Conservation (phyloP, 2,888 invertebrate species). For the Diloba caeruleocephala region DNA sequence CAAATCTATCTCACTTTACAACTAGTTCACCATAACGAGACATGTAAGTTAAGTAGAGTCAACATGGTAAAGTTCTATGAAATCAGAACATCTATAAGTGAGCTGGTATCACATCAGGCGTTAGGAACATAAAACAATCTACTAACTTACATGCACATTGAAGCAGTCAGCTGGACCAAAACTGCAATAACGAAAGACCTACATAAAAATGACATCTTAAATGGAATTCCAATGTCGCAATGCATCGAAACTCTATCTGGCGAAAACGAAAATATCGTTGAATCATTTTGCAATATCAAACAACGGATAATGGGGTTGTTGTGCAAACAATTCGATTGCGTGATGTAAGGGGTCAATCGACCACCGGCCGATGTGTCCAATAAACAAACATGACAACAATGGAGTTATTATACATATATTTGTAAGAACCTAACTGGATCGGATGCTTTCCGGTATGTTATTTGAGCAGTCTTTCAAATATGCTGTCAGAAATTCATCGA, state of each 20-base stretch:
- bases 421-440: background rate
- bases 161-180: constrained; percentile 18
- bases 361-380: constrained; percentile 4
- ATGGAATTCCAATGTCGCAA: constrained; percentile 39
- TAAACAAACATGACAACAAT: constrained; percentile 24
- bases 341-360: constrained; percentile 40
- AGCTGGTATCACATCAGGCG: background rate
- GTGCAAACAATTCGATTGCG: constrained; percentile 31
- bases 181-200: constrained; percentile 16
- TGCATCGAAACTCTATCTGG: constrained; percentile 17
- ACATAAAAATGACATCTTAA: constrained; percentile 29
- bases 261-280: constrained; percentile 25
- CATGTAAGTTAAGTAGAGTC: no score
- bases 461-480: background rate
- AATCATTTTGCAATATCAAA: constrained; percentile 34
- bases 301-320: constrained; percentile 25
- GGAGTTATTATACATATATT: constrained; percentile 14
- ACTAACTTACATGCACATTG: constrained; percentile 20
- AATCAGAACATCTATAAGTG: background rate
- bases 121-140: constrained; percentile 5
- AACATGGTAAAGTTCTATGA: no score
- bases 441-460: background rate
- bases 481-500: background rate
- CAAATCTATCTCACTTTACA: no score
- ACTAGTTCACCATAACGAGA: no score